A percentile compares a stretch with the other conserved stretches of the same genome.
Conservation (phyloP, 2,113 vertebrate genomes). For the Lynx canadensis region DNA sequence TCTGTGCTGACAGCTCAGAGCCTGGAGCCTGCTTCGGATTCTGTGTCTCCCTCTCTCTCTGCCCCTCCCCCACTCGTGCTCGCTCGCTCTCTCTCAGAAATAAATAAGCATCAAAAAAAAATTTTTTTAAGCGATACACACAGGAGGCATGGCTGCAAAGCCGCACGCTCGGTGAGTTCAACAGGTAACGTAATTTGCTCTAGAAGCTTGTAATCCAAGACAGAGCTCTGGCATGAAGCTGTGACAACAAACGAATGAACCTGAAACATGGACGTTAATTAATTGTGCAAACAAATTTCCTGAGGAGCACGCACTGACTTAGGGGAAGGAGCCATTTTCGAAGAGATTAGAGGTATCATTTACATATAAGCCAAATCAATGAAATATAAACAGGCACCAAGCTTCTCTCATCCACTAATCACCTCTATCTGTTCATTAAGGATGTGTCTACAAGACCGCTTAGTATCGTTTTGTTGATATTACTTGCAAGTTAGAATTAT, state of each 20-base stretch:
- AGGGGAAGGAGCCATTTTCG: conserved; percentile 59
- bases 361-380: conserved; percentile 50
- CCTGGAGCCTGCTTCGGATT: too few relatives aligned
- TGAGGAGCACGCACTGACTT: conserved; percentile 10
- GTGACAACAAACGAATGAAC: conserved; percentile 64
- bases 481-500: background rate
- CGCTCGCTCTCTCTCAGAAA: too few relatives aligned
- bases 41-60: too few relatives aligned
- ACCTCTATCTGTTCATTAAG: conserved; percentile 51
- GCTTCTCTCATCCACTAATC: conserved; percentile 45
- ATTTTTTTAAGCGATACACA: too few relatives aligned
- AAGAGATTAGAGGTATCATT: conserved; percentile 67
- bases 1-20: too few relatives aligned
- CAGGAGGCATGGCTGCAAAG: fast-evolving
- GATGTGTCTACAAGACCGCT: background rate
- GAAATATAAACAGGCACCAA: conserved; percentile 36
- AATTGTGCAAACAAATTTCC: conserved; percentile 73
- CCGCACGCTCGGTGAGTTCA: background rate
- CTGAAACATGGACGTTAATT: conserved; percentile 60
- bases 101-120: too few relatives aligned
- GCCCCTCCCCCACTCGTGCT: too few relatives aligned
- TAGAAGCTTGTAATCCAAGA: conserved; percentile 14
- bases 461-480: background rate
- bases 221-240: conserved; percentile 20
- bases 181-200: background rate